phyloP scores from a whole-genome alignment of 2,888 invertebrate genomes.

The Drosophila paracracens region DNA sequence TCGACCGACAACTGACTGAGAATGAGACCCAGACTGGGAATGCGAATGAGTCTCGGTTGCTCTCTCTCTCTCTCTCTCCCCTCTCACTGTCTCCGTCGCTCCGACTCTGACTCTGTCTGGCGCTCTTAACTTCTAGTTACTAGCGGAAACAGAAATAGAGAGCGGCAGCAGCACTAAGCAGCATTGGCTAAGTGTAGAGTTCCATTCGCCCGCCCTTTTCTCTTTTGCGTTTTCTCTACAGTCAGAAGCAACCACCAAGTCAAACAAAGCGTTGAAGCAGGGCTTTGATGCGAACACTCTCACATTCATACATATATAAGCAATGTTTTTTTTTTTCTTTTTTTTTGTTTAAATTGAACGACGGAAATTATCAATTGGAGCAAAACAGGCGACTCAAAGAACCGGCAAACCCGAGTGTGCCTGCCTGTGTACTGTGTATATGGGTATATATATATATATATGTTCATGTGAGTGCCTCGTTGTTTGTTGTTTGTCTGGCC shows the following conservation, averaged over 20 bases:
- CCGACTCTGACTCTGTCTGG: slow-evolving; percentile 15
- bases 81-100: slow-evolving; percentile 4
- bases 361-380: slow-evolving; percentile 76
- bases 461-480: slow-evolving; percentile 18
- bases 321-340: slow-evolving; percentile 23
- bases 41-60: slow-evolving; percentile 9
- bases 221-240: slow-evolving; percentile 14
- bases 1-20: slow-evolving; percentile 47
- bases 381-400: slow-evolving; percentile 49
- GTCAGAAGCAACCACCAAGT: slow-evolving; percentile 50
- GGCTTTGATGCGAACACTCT: slow-evolving; percentile 55
- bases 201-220: slow-evolving; percentile 25
- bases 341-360: slow-evolving; percentile 62
- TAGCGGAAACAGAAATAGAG: slow-evolving; percentile 40
- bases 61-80: background rate
- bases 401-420: slow-evolving; percentile 43
- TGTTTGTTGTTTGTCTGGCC: slow-evolving; percentile 52
- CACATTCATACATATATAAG: slow-evolving; percentile 2
- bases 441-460: background rate
- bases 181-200: slow-evolving; percentile 51
- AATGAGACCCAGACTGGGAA: slow-evolving; percentile 20
- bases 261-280: slow-evolving; percentile 58
- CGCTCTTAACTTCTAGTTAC: slow-evolving; percentile 71
- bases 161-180: slow-evolving; percentile 28
- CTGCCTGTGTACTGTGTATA: background rate